phyloP scores from a whole-genome alignment of 2,113 vertebrate species.

The Triplophysa siluroides region DNA sequence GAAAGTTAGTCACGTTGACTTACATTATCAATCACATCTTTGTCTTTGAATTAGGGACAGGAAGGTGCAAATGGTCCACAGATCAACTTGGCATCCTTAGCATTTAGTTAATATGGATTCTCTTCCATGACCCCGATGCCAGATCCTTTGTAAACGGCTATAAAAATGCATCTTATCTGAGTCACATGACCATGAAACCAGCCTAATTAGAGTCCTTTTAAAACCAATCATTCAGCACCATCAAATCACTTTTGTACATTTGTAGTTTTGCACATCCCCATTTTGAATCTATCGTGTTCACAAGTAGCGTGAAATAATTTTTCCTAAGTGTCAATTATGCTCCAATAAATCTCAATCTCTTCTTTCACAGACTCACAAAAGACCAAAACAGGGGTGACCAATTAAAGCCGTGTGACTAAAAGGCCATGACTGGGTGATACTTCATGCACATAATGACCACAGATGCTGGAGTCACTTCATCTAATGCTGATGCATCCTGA shows the following conservation, averaged over 20 bases:
- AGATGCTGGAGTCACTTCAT: conserved; percentile 59
- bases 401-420: conserved; percentile 69
- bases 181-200: too few relatives aligned
- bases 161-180: too few relatives aligned
- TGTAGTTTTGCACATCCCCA: background rate
- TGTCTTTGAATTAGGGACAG: too few relatives aligned
- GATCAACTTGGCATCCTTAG: too few relatives aligned
- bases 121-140: too few relatives aligned
- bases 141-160: too few relatives aligned
- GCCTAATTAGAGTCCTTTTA: too few relatives aligned
- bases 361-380: background rate
- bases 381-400: conserved; percentile 52
- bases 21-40: too few relatives aligned
- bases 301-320: background rate
- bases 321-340: background rate
- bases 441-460: conserved; percentile 68
- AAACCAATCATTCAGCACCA: too few relatives aligned
- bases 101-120: too few relatives aligned
- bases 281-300: background rate
- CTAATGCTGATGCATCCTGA: conserved; percentile 64
- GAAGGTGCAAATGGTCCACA: too few relatives aligned
- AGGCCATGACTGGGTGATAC: conserved; percentile 65
- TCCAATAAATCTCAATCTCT: conserved; percentile 33
- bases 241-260: too few relatives aligned
- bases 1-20: background rate